Evolutionary conservation across 2,888 invertebrate genomes (phyloP), one percentile per base, ranked within the genome.

Genomic region (Coleophora flavipennella): DNA sequence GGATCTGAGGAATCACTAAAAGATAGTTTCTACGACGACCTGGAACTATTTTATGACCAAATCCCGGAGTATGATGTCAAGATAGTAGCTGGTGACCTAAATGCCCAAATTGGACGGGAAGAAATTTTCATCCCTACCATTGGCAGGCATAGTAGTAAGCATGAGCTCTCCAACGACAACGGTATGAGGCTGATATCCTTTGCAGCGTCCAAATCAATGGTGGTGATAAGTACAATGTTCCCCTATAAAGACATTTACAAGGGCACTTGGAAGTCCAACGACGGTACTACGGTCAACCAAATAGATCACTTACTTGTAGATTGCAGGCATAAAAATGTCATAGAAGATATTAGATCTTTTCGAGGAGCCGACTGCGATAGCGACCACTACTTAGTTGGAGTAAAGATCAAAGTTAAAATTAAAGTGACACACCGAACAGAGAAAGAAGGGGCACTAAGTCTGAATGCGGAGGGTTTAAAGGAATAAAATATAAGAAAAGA

Each of bases 361-460:
- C 31, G 42, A 25, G 44, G 43, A 8, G 45, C 43, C 2, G 42
- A 49, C 35, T 44, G 44, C 11, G 42, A 46, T 13, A 45, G 42
- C 25, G 48, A 49, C 13, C 48, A 49, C 13, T 46, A 41, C 32
- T 8, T 46, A 20, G 3, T 43, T 8, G 36, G 32, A 2, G 31
- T 45, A 2, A 45, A 43, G 28, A 8, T 43, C 6, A 39, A 35
- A 28, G 14, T n/a, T 32, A 31, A 36, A 36, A 6, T 51, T 33
- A 38, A 31, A 6, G 6, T 4, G 20, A 20, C 20, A 20, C 3
- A 20, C 6, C 3, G 6, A 20, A 20, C 20, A 20, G 3, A 20
- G 20, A 4, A 20, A 20, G 20, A 20, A 20, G 6, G 20, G 6
- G n/a, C n/a, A 20, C 20, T 20, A 20, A 20, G 20, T 27, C 6